A percentile compares a stretch with the other conserved stretches of the same genome.
These are phyloP conservation scores for Podarcis lilfordi DNA, from an alignment of 2,797 vertebrate species.

Conservation along the genomic window DNA sequence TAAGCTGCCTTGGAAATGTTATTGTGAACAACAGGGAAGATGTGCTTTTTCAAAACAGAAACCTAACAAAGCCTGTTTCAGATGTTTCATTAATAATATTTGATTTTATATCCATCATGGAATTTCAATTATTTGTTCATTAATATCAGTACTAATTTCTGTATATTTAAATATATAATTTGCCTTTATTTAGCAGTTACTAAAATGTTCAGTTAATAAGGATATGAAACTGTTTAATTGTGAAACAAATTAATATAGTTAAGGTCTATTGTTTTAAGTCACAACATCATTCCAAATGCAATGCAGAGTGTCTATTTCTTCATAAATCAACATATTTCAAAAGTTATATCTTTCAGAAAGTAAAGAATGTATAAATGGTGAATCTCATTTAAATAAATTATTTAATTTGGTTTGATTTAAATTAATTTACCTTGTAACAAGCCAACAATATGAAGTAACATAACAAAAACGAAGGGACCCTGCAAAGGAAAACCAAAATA, in stretches of 20 bases:
- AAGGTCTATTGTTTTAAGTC: background rate
- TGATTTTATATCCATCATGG: background rate
- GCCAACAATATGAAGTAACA: background rate
- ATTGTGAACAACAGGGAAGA: background rate
- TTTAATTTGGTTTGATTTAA: constrained; percentile 7
- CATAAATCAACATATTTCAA: background rate
- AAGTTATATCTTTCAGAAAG: background rate
- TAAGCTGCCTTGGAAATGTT: background rate
- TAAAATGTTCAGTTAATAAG: background rate
- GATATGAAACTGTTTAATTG: background rate
- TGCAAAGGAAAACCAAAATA: constrained; percentile 13
- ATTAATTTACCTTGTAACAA: background rate
- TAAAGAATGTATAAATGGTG: background rate
- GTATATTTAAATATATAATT: background rate
- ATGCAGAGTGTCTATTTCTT: background rate
- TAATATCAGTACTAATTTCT: background rate
- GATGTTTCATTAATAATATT: constrained; percentile 1
- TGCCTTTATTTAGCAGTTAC: background rate
- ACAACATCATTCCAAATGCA: background rate
- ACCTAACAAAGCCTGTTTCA: background rate
- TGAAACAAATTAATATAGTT: background rate
- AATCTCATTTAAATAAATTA: constrained; percentile 5
- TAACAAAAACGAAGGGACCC: background rate
- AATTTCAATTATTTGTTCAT: background rate
- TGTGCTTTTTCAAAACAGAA: background rate